Base-by-base conservation (phyloP, 2,888 invertebrate species). In the Podabrus alpinus region DNA sequence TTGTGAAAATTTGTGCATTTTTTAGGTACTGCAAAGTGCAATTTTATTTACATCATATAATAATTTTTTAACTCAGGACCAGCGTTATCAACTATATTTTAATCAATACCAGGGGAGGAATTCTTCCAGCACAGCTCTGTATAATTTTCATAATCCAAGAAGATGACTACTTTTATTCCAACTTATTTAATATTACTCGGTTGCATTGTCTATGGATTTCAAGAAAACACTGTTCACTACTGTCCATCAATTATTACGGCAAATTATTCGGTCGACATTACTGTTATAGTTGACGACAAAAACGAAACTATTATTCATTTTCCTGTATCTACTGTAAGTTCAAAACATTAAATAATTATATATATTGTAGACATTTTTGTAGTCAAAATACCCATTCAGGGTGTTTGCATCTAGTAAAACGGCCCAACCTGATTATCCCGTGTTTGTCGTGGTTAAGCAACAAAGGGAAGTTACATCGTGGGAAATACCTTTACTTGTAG, bases 361-460 rank as follows among this genome's bases (percentile, higher is more conserved):
- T 1, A 29, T 69, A 45, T 59, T 59, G 17, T 16, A 15, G 2
- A 68, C 1, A 11, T 19, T 59, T 24, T 72, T 72, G 17, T 25
- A 76, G 76, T 68, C 73, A 4, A 15, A 25, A n/a, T 68, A 45
- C 16, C 73, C 76, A 3, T 73, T 66, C 16, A 66, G 59, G 2
- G 73, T 73, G 1, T 73, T 15, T 13, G 59, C 68, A 11, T 68
- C 60, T 66, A 76, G 71, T 25, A 16, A 73, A 9, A 13, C 66
- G 13, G 25, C 68, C 9, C 11, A 67, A n/a, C 9, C 21, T 15
- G 45, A 61, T 25, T 70, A 71, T 66, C 76, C 76, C n/a, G 24
- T 76, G 7, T 68, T 73, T 16, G 90, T 94, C 73, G 93, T 94
- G 0, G 92, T 93, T 0, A 87, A 92, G 21, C 94, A 94, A 83